Evolutionary conservation across 2,888 invertebrate genomes (phyloP), one percentile per base, ranked within the genome.

Genomic region (Heliconius cydno): DNA sequence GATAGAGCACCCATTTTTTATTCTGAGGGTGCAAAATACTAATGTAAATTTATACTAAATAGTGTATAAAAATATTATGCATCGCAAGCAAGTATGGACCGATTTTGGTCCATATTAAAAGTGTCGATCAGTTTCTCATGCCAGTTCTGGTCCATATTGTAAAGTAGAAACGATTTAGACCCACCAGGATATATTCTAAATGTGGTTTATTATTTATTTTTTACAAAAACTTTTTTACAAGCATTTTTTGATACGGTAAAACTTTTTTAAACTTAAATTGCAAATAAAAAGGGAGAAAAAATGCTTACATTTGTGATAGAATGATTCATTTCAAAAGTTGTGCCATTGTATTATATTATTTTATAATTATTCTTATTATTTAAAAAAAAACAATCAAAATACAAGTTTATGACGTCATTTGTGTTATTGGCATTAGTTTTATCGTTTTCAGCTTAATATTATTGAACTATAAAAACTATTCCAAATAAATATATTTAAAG

Each of bases 251-350:
- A 73, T 73, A 70, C 15, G n/a, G 52, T 57, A 34, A 13, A 60
- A 25, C n/a, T 73, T 60, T 60, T 72, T 70, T 46, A 25, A 38
- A 73, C 25, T 73, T 73, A 73, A 73, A 60, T 34, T 73, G 34
- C 73, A 73, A 34, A 25, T 15, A 73, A 73, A 60, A 25, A n/a
- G n/a, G 10, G 15, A 25, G 60, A 60, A 34, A n/a, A 60, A 73
- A 34, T 34, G 72, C 72, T 73, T 5, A 70, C 22, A n/a, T 60
- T 73, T 73, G 73, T 73, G 73, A 73, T 73, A 73, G 25, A 73
- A 60, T 3, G 25, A 15, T 57, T 52, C 34, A 38, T 60, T 73
- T 73, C 60, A 60, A 73, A 73, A 73, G 73, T 73, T 73, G 73
- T 73, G 73, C 73, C 73, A 73, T 73, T 60, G 60, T 73, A 73